Conservation (phyloP, 2,797 vertebrate species). For the Microcaecilia unicolor region DNA sequence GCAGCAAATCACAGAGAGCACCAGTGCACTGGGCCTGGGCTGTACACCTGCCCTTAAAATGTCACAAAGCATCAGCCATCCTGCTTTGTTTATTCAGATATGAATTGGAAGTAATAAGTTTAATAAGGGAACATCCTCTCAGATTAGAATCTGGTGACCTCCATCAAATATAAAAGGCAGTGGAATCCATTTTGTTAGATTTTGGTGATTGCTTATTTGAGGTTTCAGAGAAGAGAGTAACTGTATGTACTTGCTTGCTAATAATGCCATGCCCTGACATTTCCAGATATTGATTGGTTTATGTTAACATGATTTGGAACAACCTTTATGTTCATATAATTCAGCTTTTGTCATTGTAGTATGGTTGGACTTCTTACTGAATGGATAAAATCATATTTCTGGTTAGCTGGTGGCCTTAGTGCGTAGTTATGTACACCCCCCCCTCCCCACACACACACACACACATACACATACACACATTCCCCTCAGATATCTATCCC, state of each 20-base stretch:
- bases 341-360: background rate
- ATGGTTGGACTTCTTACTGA: background rate
- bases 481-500: background rate
- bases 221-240: background rate
- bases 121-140: background rate
- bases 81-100: background rate
- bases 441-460: too few relatives aligned
- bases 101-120: background rate
- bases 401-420: background rate
- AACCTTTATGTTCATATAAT: background rate
- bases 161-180: fast-evolving
- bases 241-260: background rate
- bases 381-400: background rate
- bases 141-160: background rate
- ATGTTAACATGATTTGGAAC: conserved; percentile 1
- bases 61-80: too few relatives aligned
- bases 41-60: too few relatives aligned
- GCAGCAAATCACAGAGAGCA: too few relatives aligned
- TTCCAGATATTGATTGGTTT: conserved; percentile 6
- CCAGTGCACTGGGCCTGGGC: too few relatives aligned
- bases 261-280: background rate
- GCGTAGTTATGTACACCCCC: too few relatives aligned
- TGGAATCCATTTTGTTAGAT: background rate
- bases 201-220: background rate
- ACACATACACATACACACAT: too few relatives aligned